Evolutionary conservation across 2,113 vertebrate species (phyloP).

Genomic region (Odobenus rosmarus): DNA sequence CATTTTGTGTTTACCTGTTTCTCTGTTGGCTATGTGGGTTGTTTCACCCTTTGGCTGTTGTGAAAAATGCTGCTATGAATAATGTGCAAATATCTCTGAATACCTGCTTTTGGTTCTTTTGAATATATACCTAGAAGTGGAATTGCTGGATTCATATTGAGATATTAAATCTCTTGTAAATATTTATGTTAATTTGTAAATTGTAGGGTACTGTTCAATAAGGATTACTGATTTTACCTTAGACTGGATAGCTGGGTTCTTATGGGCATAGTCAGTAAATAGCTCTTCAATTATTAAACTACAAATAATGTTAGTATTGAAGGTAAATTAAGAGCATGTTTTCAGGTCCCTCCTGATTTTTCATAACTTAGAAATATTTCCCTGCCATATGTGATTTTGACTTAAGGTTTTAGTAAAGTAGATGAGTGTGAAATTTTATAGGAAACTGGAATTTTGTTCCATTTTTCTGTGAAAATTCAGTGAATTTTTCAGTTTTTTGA

Average conservation of each 20-base stretch:
- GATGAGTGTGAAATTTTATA: neutral
- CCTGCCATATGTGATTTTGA: neutral
- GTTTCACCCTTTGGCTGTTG: neutral
- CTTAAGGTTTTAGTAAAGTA: neutral
- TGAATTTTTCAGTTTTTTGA: slow-evolving; percentile 3
- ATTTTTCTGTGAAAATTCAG: neutral
- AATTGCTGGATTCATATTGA: slow-evolving; percentile 2
- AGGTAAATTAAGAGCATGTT: neutral
- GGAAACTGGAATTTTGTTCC: neutral
- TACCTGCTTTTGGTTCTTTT: neutral
- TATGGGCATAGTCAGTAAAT: neutral
- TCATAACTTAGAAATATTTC: neutral
- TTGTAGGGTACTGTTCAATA: neutral
- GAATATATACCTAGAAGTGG: neutral
- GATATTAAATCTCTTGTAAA: neutral
- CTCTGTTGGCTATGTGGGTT: neutral
- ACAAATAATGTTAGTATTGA: neutral
- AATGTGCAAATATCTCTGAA: neutral
- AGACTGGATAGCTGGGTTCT: neutral
- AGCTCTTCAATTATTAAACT: neutral
- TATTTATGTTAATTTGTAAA: slow-evolving; percentile 34
- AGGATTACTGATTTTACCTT: slow-evolving; percentile 31
- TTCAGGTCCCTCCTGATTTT: neutral
- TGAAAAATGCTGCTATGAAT: neutral
- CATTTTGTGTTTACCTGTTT: neutral